These are phyloP conservation scores for Tribolium madens DNA, from an alignment of 1,140 invertebrate species.

Conservation along the genomic window DNA sequence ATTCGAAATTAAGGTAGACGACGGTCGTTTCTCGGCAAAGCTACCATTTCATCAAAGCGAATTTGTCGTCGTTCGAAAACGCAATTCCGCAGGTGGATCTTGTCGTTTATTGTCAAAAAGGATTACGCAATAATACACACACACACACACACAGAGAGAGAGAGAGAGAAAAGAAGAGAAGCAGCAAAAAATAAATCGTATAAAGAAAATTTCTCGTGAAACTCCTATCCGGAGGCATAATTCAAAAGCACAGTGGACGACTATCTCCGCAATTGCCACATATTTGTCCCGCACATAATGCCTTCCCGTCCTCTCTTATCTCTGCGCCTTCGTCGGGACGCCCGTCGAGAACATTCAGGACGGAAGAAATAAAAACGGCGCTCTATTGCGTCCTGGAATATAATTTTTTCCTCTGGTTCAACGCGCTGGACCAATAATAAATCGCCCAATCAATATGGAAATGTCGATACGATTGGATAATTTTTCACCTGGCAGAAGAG, in stretches of 20 bases:
- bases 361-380: slow-evolving; percentile 32
- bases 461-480: slow-evolving; percentile 33
- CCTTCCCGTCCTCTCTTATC: slow-evolving; percentile 45
- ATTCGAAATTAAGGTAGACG: slow-evolving; percentile 15
- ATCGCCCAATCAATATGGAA: slow-evolving; percentile 34
- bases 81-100: slow-evolving; percentile 17
- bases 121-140: slow-evolving; percentile 27
- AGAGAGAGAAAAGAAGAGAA: background rate
- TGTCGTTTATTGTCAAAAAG: slow-evolving; percentile 17
- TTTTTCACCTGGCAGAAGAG: slow-evolving; percentile 17
- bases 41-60: slow-evolving; percentile 19
- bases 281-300: slow-evolving; percentile 50
- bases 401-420: slow-evolving; percentile 7
- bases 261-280: slow-evolving; percentile 51
- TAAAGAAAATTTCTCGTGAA: slow-evolving; percentile 32
- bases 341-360: slow-evolving; percentile 30
- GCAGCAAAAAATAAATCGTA: slow-evolving; percentile 31
- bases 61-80: slow-evolving; percentile 1
- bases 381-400: slow-evolving; percentile 5
- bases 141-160: background rate
- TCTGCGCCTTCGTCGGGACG: slow-evolving; percentile 40
- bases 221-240: slow-evolving; percentile 45
- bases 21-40: slow-evolving; percentile 1
- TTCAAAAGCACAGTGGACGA: slow-evolving; percentile 42
- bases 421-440: slow-evolving; percentile 1